Evolutionary conservation across 2,797 vertebrate species (phyloP).

Genomic region (Esox lucius): DNA sequence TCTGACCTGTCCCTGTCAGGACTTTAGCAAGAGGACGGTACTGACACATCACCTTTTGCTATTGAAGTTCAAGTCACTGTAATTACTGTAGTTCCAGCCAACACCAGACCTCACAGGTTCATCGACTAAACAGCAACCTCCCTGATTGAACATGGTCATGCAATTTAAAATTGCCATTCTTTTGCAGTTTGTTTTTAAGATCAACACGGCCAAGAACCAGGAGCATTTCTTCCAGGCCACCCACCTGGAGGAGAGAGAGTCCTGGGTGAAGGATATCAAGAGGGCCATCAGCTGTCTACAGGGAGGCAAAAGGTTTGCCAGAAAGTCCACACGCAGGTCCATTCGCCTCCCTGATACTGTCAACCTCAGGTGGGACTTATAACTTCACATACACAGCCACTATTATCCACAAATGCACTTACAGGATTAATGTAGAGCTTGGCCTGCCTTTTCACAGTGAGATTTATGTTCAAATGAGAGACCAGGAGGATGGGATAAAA

Average conservation of each 20-base stretch:
- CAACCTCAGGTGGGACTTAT: conserved; percentile 81
- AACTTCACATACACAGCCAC: background rate
- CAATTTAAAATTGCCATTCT: conserved; percentile 3
- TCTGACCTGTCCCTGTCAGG: conserved; percentile 86
- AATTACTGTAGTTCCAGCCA: background rate
- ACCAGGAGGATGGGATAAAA: conserved; percentile 85
- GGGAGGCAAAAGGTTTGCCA: conserved; percentile 87
- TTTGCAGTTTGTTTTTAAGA: conserved; percentile 89
- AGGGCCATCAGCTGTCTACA: conserved; percentile 81
- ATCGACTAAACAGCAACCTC: too few relatives aligned
- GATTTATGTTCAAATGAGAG: conserved; percentile 88
- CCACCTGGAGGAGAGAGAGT: conserved; percentile 88
- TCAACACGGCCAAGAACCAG: conserved; percentile 86
- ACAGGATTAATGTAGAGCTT: background rate
- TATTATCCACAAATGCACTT: background rate
- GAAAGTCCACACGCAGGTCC: conserved; percentile 91
- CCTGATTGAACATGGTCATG: background rate
- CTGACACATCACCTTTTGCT: conserved; percentile 20
- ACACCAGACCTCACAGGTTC: too few relatives aligned
- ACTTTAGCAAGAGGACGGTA: conserved; percentile 91
- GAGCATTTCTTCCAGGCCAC: conserved; percentile 96
- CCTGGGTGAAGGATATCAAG: conserved; percentile 91
- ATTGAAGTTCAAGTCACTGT: background rate
- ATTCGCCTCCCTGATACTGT: conserved; percentile 87
- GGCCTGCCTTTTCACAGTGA: conserved; percentile 70